Evolutionary conservation across 2,888 invertebrate species (phyloP).

Genomic region (Pristionchus mayeri): DNA sequence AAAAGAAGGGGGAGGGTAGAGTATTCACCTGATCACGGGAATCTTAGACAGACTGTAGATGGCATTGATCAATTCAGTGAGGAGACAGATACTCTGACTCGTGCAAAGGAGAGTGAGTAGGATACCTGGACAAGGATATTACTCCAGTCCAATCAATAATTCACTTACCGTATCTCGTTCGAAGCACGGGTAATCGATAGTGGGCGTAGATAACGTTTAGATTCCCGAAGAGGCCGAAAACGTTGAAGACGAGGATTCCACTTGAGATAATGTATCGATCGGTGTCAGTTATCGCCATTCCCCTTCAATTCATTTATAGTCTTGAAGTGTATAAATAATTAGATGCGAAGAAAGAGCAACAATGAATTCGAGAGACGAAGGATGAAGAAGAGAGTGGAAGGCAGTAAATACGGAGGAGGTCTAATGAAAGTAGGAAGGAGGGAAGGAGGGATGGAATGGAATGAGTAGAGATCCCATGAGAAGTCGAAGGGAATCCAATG

Average conservation of each 20-base stretch:
- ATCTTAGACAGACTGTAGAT: slow-evolving; percentile 23
- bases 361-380: not conserved
- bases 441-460: not conserved
- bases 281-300: slow-evolving; percentile 11
- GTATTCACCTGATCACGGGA: not conserved
- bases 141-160: not conserved
- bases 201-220: slow-evolving; percentile 41
- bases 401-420: not conserved
- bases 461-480: not conserved
- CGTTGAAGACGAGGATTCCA: slow-evolving; percentile 8
- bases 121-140: not conserved
- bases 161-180: slow-evolving; percentile 24
- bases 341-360: too few species aligned
- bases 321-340: too few species aligned
- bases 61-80: not conserved
- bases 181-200: not conserved
- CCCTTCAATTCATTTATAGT: too few species aligned
- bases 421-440: not conserved
- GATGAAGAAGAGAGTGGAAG: not conserved
- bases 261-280: slow-evolving; percentile 25
- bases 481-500: not conserved
- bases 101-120: not conserved
- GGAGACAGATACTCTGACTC: slow-evolving; percentile 15
- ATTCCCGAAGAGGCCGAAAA: slow-evolving; percentile 43
- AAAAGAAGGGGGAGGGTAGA: too few species aligned